Conservation (phyloP, 2,888 invertebrate genomes). For the Ctena decussata region DNA sequence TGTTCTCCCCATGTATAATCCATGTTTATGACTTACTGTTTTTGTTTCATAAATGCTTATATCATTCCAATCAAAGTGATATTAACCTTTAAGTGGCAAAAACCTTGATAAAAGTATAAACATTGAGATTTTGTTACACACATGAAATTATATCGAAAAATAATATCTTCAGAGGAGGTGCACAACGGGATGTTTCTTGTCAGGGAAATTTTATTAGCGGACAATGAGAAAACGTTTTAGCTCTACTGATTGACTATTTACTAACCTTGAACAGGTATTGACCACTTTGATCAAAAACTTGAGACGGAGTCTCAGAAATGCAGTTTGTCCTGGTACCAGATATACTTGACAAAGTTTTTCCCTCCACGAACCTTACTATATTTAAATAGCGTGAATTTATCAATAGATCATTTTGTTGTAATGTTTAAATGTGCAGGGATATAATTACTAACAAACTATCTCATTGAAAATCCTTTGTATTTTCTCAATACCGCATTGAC, state of each 20-base stretch:
- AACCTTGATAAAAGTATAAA: constrained; percentile 2
- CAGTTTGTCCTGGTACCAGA: too few species aligned
- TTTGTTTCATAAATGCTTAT: too few species aligned
- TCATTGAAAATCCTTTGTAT: constrained; percentile 4
- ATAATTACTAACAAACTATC: constrained; percentile 6
- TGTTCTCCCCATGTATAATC: too few species aligned
- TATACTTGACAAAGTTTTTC: too few species aligned
- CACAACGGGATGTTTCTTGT: not conserved
- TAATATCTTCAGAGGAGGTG: not conserved
- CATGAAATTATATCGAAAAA: constrained; percentile 3
- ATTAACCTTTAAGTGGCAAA: not conserved
- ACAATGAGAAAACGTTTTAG: too few species aligned
- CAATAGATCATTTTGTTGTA: not conserved
- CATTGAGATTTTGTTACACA: constrained; percentile 10
- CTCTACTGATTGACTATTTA: too few species aligned
- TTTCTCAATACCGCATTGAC: constrained; percentile 2
- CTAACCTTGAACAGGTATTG: too few species aligned
- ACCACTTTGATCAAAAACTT: too few species aligned
- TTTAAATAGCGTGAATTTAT: not conserved
- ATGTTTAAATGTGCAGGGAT: constrained; percentile 3
- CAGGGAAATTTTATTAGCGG: too few species aligned
- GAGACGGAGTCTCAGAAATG: too few species aligned
- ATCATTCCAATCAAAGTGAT: not conserved
- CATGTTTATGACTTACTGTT: too few species aligned
- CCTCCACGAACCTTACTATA: not conserved